These are phyloP conservation scores for Napeogenes sylphis DNA, from an alignment of 2,888 invertebrate species.

Conservation along the genomic window DNA sequence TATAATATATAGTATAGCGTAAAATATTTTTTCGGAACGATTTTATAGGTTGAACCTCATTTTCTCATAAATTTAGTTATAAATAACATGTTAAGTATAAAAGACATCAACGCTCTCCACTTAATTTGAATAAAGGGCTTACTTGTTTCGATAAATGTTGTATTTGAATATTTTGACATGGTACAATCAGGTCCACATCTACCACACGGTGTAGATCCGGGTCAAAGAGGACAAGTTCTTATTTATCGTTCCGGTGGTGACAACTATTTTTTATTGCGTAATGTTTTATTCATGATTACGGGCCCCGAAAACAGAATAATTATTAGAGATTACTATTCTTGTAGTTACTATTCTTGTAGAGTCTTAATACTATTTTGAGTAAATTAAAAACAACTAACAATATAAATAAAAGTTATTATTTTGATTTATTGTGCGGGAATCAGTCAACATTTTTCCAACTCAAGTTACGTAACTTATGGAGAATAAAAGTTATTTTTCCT, in stretches of 20 bases:
- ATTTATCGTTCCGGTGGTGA: constrained; percentile 44
- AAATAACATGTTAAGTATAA: no score
- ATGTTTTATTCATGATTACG: constrained; percentile 37
- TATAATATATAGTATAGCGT: no score
- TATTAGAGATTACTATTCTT: constrained; percentile 8
- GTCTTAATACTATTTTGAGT: neutral
- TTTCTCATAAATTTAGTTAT: no score
- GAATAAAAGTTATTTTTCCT: no score
- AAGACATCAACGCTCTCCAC: neutral
- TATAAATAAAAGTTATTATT: no score
- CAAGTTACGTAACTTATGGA: no score
- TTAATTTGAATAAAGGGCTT: neutral
- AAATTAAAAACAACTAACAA: no score
- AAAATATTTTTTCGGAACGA: no score
- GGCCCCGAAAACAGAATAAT: constrained; percentile 14
- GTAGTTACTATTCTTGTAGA: neutral
- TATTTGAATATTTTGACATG: no score
- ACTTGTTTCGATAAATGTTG: neutral
- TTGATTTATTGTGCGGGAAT: no score
- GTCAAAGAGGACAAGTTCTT: constrained; percentile 62
- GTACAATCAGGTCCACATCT: neutral
- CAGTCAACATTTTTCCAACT: no score
- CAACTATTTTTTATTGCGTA: constrained; percentile 38
- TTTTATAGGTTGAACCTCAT: no score
- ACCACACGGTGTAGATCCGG: constrained; percentile 59